Conservation (phyloP, 1,140 invertebrate genomes). For the Pseudomyrmex sp. region DNA sequence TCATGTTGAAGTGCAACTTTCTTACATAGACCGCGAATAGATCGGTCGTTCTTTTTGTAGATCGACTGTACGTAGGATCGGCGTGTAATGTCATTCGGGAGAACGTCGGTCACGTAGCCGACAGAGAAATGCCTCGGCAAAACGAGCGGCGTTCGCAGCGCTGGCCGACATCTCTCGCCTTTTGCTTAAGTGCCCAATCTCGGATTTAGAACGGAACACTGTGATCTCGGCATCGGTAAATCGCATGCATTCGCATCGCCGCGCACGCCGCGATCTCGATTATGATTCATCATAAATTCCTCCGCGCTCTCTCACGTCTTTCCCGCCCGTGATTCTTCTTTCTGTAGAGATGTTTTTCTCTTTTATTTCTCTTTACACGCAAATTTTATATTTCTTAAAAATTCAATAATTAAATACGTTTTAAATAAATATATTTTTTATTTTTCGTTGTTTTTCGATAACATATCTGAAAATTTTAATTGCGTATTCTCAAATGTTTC, state of each 20-base stretch:
- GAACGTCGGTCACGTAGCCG: slow-evolving; percentile 69
- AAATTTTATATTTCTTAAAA: slow-evolving; percentile 1
- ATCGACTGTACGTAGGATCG: slow-evolving; percentile 35
- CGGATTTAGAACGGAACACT: slow-evolving; percentile 69
- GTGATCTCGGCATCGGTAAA: slow-evolving; percentile 60
- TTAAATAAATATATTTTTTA: neutral
- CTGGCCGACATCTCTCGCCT: slow-evolving; percentile 66
- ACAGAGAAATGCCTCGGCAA: slow-evolving; percentile 58
- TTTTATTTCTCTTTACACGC: neutral
- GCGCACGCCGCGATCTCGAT: slow-evolving; percentile 35
- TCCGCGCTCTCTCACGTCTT: neutral
- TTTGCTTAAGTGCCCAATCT: slow-evolving; percentile 71
- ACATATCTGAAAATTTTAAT: neutral
- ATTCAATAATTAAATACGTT: neutral
- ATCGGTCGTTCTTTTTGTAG: slow-evolving; percentile 28
- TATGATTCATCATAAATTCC: slow-evolving; percentile 26
- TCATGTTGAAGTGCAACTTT: slow-evolving; percentile 23
- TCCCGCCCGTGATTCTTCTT: slow-evolving; percentile 3
- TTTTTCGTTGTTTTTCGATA: neutral
- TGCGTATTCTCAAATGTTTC: neutral
- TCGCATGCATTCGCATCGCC: slow-evolving; percentile 49
- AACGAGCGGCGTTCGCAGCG: slow-evolving; percentile 37
- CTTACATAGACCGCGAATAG: slow-evolving; percentile 5
- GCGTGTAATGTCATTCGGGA: slow-evolving; percentile 68
- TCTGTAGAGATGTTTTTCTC: neutral